Evolutionary conservation across 2,113 vertebrate species (phyloP).

Genomic region (Bagarius yarrelli): DNA sequence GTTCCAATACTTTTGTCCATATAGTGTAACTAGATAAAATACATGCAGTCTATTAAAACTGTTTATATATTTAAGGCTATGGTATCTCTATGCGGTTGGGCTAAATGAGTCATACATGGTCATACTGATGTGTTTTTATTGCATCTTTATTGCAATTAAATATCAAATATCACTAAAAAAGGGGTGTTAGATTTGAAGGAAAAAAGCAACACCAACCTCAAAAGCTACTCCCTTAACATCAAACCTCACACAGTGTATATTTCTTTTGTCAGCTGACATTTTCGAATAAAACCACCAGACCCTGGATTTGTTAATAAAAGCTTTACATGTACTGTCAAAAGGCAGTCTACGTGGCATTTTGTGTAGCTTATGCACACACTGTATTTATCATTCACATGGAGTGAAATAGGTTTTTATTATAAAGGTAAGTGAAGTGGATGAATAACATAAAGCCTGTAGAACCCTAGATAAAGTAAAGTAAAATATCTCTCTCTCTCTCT

Average conservation of each 20-base stretch:
- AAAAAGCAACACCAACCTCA: neutral
- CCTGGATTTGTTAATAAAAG: conserved; percentile 8
- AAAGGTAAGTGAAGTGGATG: neutral
- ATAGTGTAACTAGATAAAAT: no score
- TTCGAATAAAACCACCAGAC: conserved; percentile 9
- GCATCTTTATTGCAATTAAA: neutral
- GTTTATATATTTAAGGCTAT: neutral
- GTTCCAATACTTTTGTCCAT: no score
- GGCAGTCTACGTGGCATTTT: neutral
- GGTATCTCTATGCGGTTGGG: neutral
- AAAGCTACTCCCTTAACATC: neutral
- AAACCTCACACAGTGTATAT: neutral
- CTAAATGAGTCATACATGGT: neutral
- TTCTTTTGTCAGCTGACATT: neutral
- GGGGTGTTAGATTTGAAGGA: neutral
- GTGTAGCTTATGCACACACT: neutral
- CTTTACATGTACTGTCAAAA: neutral
- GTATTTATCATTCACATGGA: neutral
- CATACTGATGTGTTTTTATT: neutral
- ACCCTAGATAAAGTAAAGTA: no score
- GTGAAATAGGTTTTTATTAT: neutral
- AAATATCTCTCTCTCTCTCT: no score
- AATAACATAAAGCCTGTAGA: neutral
- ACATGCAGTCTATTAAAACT: neutral
- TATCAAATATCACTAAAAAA: neutral